phyloP scores from a whole-genome alignment of 2,113 vertebrate genomes.

The Galeopterus variegatus region DNA sequence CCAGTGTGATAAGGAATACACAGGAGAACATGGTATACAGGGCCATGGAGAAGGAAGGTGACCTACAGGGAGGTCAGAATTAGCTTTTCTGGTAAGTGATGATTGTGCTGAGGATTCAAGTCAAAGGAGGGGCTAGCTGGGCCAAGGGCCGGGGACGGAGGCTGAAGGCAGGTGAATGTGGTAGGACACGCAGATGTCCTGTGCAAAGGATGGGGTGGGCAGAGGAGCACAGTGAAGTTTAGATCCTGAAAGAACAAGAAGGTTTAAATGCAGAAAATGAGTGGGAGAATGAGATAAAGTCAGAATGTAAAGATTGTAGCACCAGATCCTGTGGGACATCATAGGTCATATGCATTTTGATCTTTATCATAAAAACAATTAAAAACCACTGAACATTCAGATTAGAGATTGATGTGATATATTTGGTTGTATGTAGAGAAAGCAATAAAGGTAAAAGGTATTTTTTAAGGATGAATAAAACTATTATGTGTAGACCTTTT shows the following conservation, averaged over 20 bases:
- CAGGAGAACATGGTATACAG: background rate
- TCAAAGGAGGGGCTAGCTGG: background rate
- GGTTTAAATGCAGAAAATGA: background rate
- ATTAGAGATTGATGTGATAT: background rate
- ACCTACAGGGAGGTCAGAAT: background rate
- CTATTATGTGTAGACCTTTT: background rate
- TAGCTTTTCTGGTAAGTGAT: background rate
- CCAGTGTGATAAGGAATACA: background rate
- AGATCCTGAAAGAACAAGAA: background rate
- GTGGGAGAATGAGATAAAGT: background rate
- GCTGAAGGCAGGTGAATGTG: background rate
- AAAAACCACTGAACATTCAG: background rate
- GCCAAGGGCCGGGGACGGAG: background rate
- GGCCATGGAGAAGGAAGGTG: accelerated
- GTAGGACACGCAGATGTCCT: background rate
- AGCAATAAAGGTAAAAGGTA: background rate
- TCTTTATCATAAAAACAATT: background rate
- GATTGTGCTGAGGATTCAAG: background rate
- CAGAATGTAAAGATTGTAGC: background rate
- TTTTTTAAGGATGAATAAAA: background rate
- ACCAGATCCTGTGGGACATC: background rate
- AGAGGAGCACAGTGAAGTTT: background rate
- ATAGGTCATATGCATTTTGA: background rate
- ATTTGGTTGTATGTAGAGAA: background rate
- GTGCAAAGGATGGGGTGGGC: background rate